These are phyloP conservation scores for Dasysyrphus albostriatus DNA, from an alignment of 2,888 invertebrate species.

Conservation along the genomic window DNA sequence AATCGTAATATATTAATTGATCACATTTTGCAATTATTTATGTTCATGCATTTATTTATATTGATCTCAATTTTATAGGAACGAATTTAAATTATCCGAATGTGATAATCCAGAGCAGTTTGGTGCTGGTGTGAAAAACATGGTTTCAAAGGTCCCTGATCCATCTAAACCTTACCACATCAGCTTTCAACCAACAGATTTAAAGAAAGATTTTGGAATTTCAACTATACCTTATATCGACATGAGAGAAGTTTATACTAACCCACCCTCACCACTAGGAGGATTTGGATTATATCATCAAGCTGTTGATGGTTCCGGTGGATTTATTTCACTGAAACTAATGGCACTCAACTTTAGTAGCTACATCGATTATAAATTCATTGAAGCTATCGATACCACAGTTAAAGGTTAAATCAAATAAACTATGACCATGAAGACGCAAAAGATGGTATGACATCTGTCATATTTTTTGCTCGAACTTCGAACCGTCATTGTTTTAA, in stretches of 20 bases:
- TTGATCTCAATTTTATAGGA: background rate
- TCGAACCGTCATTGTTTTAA: no score
- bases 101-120: background rate
- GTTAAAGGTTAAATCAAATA: no score
- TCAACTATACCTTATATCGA: background rate
- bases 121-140: background rate
- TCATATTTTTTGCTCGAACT: no score
- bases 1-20: background rate
- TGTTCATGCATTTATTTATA: background rate
- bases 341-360: background rate
- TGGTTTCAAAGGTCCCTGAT: background rate
- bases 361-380: background rate
- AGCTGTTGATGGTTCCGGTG: background rate
- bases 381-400: background rate
- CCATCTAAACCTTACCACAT: background rate
- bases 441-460: no score
- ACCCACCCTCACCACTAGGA: background rate
- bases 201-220: conserved; percentile 4
- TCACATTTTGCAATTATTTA: background rate
- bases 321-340: background rate
- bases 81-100: background rate
- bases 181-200: background rate
- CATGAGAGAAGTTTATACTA: background rate
- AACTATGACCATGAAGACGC: no score
- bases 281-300: background rate